phyloP scores from a whole-genome alignment of 2,888 invertebrate species.

The Biston stratarius region DNA sequence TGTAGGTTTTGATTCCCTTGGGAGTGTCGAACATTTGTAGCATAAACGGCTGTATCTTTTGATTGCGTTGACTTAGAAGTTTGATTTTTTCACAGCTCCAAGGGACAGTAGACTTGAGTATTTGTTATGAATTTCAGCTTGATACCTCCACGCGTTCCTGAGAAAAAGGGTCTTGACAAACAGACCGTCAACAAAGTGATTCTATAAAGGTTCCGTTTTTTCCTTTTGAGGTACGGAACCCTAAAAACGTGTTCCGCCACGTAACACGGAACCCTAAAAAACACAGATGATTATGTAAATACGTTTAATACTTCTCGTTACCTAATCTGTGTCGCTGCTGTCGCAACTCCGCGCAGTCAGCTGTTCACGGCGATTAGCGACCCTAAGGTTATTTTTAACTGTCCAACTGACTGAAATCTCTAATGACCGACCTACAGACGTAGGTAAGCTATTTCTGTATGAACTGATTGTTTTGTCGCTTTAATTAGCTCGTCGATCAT shows the following conservation, averaged over 20 bases:
- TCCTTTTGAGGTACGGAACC: not conserved
- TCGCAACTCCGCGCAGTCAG: constrained; percentile 6
- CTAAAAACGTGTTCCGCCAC: no score
- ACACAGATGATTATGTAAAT: not conserved
- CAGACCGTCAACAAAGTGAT: no score
- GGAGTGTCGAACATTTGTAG: no score
- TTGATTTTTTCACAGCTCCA: no score
- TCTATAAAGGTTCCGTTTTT: no score
- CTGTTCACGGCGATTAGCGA: constrained; percentile 6
- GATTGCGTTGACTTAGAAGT: no score
- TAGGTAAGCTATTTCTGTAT: not conserved
- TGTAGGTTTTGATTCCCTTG: no score
- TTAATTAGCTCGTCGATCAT: not conserved
- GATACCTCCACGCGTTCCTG: no score
- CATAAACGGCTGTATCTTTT: no score
- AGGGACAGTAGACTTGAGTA: no score
- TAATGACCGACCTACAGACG: constrained; percentile 15
- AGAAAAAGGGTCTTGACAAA: no score
- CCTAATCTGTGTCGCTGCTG: not conserved
- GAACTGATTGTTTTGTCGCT: constrained; percentile 2
- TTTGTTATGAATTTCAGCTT: no score
- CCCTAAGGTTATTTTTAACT: constrained; percentile 15
- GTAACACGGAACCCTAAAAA: not conserved
- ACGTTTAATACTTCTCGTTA: not conserved
- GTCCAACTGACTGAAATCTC: constrained; percentile 5